phyloP scores from a whole-genome alignment of 2,113 vertebrate genomes.

The Megatriorchis doriae region DNA sequence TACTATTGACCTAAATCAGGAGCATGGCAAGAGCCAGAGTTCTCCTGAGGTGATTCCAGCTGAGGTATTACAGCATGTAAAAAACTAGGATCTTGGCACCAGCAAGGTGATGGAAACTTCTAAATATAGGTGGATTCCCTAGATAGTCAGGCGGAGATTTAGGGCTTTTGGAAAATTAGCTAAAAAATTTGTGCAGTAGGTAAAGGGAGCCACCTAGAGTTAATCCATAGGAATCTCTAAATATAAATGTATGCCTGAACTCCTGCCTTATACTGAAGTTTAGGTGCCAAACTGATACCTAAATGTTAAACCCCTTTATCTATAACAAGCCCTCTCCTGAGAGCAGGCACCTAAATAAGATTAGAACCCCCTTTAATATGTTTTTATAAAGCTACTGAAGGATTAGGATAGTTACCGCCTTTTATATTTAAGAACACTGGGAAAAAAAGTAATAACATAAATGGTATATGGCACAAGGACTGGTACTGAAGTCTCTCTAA shows the following conservation, averaged over 20 bases:
- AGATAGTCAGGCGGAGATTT: neutral
- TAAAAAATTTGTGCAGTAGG: neutral
- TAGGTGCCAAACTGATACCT: neutral
- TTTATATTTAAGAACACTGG: neutral
- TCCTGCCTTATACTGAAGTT: neutral
- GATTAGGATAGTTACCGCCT: neutral
- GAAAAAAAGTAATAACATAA: neutral
- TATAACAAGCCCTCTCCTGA: neutral
- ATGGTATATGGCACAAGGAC: neutral
- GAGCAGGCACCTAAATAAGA: neutral
- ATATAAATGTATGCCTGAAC: neutral
- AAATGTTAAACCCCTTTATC: neutral
- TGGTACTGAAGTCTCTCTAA: neutral
- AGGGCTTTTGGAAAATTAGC: neutral
- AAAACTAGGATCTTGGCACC: neutral
- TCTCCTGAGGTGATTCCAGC: neutral
- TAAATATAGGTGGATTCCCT: neutral
- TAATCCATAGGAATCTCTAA: neutral
- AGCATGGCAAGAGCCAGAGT: neutral
- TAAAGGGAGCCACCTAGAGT: conserved; percentile 61
- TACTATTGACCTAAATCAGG: neutral
- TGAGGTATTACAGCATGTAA: neutral
- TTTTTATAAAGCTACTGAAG: neutral
- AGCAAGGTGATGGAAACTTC: neutral
- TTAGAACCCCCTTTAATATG: neutral